These are phyloP conservation scores for Odontamblyopus lacepedii DNA, from an alignment of 2,797 vertebrate species.

Conservation along the genomic window DNA sequence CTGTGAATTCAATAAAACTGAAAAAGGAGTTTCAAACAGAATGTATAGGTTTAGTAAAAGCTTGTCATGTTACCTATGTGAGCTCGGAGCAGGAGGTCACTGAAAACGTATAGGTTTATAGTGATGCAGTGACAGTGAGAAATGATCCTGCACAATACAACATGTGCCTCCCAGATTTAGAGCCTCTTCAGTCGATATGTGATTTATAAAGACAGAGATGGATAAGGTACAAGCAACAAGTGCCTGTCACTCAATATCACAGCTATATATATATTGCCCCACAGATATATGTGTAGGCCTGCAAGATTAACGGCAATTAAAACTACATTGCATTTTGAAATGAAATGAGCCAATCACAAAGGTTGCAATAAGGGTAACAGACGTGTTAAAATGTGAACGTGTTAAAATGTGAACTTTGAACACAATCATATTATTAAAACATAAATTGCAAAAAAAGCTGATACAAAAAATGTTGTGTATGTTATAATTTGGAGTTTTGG, in stretches of 20 bases:
- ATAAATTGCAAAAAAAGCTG: no score
- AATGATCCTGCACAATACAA: slow-evolving; percentile 1
- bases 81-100: background rate
- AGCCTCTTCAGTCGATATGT: background rate
- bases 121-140: background rate
- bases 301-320: no score
- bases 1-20: background rate
- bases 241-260: background rate
- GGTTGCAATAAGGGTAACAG: no score
- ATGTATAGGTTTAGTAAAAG: background rate
- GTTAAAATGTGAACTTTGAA: no score
- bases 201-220: slow-evolving; percentile 6
- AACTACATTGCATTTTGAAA: no score
- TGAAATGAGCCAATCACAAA: no score
- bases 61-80: background rate
- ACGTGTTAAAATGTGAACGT: no score
- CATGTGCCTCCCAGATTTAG: background rate
- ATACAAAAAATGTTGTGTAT: no score
- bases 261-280: no score
- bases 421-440: no score
- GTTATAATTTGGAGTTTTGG: no score
- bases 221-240: background rate
- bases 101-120: background rate
- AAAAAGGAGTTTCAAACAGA: background rate
- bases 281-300: no score